A percentile compares a stretch with the other conserved stretches of the same genome.
Conservation (phyloP, 1,140 invertebrate genomes). For the Drosophila funebris region DNA sequence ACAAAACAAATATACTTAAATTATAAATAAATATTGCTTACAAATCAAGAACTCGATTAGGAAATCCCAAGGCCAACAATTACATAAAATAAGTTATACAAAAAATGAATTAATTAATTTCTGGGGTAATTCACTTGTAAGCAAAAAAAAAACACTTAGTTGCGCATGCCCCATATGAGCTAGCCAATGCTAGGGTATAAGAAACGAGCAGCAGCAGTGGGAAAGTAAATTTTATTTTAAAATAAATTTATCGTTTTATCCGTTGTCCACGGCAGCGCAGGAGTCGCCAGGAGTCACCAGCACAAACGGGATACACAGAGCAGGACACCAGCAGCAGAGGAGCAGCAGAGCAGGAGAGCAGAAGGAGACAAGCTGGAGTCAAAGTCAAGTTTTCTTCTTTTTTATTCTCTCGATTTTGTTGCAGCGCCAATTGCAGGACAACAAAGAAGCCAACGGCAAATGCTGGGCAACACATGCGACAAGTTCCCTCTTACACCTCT, state of each 20-base stretch:
- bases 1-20: too few species aligned
- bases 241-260: constrained; percentile 83
- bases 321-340: background rate
- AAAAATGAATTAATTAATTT: too few species aligned
- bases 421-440: constrained; percentile 67
- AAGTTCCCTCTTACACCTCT: constrained; percentile 10
- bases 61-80: too few species aligned
- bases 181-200: constrained; percentile 6
- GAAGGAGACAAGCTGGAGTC: constrained; percentile 8
- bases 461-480: constrained; percentile 59
- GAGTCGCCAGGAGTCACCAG: constrained; percentile 30
- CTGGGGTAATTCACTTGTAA: too few species aligned
- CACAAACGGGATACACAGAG: constrained; percentile 5
- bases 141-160: background rate
- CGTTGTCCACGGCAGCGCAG: constrained; percentile 75
- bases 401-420: constrained; percentile 34
- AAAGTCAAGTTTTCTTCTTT: constrained; percentile 30
- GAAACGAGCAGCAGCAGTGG: constrained; percentile 49
- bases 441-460: constrained; percentile 29
- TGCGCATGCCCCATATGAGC: background rate
- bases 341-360: background rate
- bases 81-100: background rate
- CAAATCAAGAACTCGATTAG: too few species aligned
- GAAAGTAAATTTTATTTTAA: constrained; percentile 83
- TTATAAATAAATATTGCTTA: too few species aligned